Evolutionary conservation across 2,797 vertebrate species (phyloP), one percentile per base, ranked within the genome.

Genomic region (Pseudotriccus pelzelni): DNA sequence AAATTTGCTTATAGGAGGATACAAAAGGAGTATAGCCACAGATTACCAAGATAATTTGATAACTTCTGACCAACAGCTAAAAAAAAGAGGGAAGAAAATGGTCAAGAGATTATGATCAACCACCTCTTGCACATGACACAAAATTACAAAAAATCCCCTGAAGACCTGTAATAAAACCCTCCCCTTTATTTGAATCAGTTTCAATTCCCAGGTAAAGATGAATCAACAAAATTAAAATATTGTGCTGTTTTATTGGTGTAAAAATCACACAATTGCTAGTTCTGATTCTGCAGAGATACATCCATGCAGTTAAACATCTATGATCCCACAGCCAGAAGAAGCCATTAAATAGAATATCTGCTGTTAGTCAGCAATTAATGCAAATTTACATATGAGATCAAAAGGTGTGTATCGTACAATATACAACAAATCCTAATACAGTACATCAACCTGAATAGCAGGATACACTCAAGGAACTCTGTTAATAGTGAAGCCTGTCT

Each of bases 201-300:
- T 92, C 43, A 85, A 95, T 87, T 90, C 88, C 78, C 94, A 96
- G 36, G 91, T 93, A 90, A 96, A 96, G 92, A 97, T 95, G 96
- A 97, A 96, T 96, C 90, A 96, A 97, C 89, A 96, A 94, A 97
- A 78, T 98, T 99, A 99, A 99, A 99, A 99, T 99, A 99, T 98
- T 99, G 98, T 98, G 98, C 98, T 98, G 96, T 98, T 99, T 99
- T 99, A 99, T 99, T 99, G 98, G 98, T 99, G 98, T 99, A 99
- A 99, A 99, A 99, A 99, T 99, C 98, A 99, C 98, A 99, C 98
- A 99, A 98, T 97, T 99, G 99, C 98, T 99, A 99, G 98, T 99
- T 98, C 98, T 97, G 97, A 98, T 98, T 99, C 98, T 99, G 98
- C 98, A 98, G 98, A 98, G 98, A 99, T 98, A 98, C 98, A 98